Conservation (phyloP, 2,888 invertebrate genomes). For the Hermaeophaga mercurialis region DNA sequence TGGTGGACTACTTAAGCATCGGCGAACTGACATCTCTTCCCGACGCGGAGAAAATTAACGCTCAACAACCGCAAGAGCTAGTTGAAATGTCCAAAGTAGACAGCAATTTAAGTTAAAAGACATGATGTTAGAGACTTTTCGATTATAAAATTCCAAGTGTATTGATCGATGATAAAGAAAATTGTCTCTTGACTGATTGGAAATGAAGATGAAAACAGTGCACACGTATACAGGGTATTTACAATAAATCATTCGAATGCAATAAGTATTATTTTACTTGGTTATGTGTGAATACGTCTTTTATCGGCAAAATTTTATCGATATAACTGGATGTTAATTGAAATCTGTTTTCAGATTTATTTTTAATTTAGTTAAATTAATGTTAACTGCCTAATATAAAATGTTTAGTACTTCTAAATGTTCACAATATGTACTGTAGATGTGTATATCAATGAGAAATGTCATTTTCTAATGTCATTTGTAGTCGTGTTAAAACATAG, state of each 20-base stretch:
- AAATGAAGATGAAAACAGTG: slow-evolving; percentile 10
- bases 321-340: too few relatives aligned
- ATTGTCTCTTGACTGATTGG: slow-evolving; percentile 17
- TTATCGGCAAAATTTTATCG: too few relatives aligned
- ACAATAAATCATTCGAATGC: background rate
- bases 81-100: slow-evolving; percentile 61
- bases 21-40: slow-evolving; percentile 65
- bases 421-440: background rate
- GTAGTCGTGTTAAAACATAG: too few relatives aligned
- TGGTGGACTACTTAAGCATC: slow-evolving; percentile 84
- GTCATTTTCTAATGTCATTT: too few relatives aligned
- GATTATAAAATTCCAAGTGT: background rate
- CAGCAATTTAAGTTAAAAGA: slow-evolving; percentile 28
- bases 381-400: slow-evolving; percentile 9
- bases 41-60: slow-evolving; percentile 58
- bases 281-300: too few relatives aligned
- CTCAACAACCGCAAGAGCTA: slow-evolving; percentile 66
- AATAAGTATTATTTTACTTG: too few relatives aligned
- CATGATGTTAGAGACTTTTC: background rate
- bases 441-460: background rate
- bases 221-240: slow-evolving; percentile 4
- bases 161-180: background rate
- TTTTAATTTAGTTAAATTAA: slow-evolving; percentile 11
- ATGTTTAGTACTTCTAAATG: slow-evolving; percentile 11
- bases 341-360: slow-evolving; percentile 9